Conservation (phyloP, 2,113 vertebrate genomes). For the Turdus rufiventris region DNA sequence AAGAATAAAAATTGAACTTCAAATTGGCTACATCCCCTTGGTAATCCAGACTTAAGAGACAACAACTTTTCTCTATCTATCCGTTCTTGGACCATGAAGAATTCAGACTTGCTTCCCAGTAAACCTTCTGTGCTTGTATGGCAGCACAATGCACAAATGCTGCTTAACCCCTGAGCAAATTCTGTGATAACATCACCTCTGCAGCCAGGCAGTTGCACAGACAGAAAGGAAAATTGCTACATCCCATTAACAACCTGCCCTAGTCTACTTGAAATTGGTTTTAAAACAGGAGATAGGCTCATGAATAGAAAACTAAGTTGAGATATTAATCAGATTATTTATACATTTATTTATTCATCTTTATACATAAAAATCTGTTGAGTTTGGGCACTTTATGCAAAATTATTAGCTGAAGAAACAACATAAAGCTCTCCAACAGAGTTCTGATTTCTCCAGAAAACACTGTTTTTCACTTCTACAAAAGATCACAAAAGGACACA, state of each 20-base stretch:
- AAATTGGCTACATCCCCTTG: not conserved
- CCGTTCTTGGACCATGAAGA: not conserved
- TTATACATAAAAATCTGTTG: conserved; percentile 11
- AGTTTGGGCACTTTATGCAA: not conserved
- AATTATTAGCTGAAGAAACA: conserved; percentile 34
- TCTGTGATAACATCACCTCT: not conserved
- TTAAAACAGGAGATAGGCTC: not conserved
- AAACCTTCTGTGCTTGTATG: not conserved
- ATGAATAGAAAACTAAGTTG: not conserved
- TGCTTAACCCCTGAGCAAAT: not conserved
- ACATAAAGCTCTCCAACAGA: not conserved
- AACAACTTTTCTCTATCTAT: not conserved
- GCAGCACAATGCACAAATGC: not conserved
- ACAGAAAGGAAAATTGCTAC: not conserved
- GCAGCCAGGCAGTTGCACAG: not conserved
- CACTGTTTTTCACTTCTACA: not conserved
- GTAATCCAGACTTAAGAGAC: not conserved
- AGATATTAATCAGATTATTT: not conserved
- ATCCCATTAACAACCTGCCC: not conserved
- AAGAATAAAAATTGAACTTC: not conserved
- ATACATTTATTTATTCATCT: conserved; percentile 19
- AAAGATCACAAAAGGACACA: not conserved
- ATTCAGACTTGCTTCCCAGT: not conserved
- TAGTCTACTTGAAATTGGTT: not conserved
- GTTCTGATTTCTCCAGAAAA: not conserved